Evolutionary conservation across 2,113 vertebrate species (phyloP), one percentile per base, ranked within the genome.

Genomic region (Pao palembangensis): DNA sequence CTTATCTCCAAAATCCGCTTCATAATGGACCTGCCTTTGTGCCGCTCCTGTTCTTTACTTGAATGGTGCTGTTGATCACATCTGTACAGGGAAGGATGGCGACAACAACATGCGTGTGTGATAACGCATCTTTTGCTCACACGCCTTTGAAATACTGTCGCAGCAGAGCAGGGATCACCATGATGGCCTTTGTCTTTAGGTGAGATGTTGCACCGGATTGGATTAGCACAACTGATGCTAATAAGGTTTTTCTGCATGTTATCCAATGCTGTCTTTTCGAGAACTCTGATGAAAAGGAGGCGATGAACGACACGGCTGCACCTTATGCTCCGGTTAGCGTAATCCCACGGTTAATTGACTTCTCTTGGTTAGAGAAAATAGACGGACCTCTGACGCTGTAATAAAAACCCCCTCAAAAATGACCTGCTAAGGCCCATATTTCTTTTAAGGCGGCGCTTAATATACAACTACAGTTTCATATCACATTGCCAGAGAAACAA

Each of bases 401-500:
- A 83, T 81, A 76, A 79, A 86, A 82, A 75, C 55, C 72, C 68
- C 61, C 62, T 68, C 57, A 47, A 72, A 84, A 85, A 85, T 67
- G 81, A 86, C 87, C 80, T 87, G 87, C 90, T 85, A 91, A 91
- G 88, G 88, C 80, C 84, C 87, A 78, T 81, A 86, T 89, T 91
- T 87, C 85, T 89, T 90, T 89, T 85, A 91, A 78, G 88, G 86
- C 84, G 90, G 90, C 89, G 91, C 88, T 88, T 90, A 90, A 91
- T 92, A 91, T 85, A 91, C 88, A 91, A 93, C 93, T 90, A 87
- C 91, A 92, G 92, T 95, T 94, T 93, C 95, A 95, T 94, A 96
- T 96, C 95, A 96, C 94, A 94, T 93, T 94, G 94, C 94, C 89
- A 89, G 93, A 93, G 94, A 96, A 96, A 91, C 94, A 96, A 96